Base-by-base conservation (phyloP, 2,113 vertebrate genomes). In the Hirundichthys speculiger region DNA sequence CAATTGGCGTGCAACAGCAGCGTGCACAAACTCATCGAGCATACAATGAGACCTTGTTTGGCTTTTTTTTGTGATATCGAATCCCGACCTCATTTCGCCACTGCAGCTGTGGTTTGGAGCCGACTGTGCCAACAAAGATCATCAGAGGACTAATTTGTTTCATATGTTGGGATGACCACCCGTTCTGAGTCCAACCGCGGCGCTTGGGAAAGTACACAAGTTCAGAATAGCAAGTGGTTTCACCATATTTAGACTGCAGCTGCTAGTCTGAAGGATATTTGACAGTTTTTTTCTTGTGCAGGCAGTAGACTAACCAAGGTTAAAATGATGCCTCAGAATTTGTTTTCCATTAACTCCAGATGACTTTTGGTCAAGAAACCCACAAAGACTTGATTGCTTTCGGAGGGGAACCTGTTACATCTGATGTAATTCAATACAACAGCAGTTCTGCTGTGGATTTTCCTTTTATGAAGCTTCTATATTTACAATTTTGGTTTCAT, bases 31-130 rank as follows among this genome's bases (percentile, higher is more conserved):
- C 69, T 53, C 74, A 68, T 77, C 69, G 24, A 64, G 75, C 64
- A 46, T 53, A 91, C 88, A 92, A 89, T 88, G 79, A 82, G 61
- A 64, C 59, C 73, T 86, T 91, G 85, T 91, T 77, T 80, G 69
- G 74, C 67, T 67, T 46, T 48, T 43, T 66, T 24, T 57, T 69
- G 59, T 63, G 7, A 80, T 77, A 73, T 65, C 78, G 69, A 83
- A 83, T 79, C 77, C 73, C 11, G 59, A 62, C 80, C 84, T 86
- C 61, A 49, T 88, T 89, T 89, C 52, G 41, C 75, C 69, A 21
- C 58, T 79, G 83, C 88, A 87, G 86, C 86, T 86, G 84, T 54
- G 75, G 52, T 66, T 79, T 41, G 41, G 57, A 80, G 59, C 51
- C 18, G n/a, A 52, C 6, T 2, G 60, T 79, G 77, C 69, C 85